Base-by-base conservation (phyloP, 2,797 vertebrate species). In the Sebastes nivosus region DNA sequence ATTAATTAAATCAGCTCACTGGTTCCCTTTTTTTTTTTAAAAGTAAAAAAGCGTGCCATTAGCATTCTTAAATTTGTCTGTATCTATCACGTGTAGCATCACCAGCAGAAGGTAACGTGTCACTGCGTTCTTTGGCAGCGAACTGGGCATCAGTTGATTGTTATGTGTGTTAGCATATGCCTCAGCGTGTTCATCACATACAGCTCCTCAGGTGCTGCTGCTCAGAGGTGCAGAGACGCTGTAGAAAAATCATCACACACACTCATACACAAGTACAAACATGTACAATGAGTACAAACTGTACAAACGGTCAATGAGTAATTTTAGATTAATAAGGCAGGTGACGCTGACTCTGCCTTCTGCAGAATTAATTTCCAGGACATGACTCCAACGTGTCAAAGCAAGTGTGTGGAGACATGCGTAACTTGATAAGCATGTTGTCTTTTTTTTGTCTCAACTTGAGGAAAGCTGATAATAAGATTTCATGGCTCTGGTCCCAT, bases 111-210 rank as follows among this genome's bases (percentile, higher is more conserved):
- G 67, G 75, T 79, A 82, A 70, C 75, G 12, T 2, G 2, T 75
- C 55, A 57, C 30, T 2, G 1, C 1, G 2, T 65, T 7, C 30
- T 77, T 25, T 68, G 80, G 77, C 85, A 76, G 72, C 10, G 11
- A 75, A 73, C 46, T 87, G 76, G 81, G 74, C 85, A 74, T 59
- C 42, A 3, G 67, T 84, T 94, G 93, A 94, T 87, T 72, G 73
- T 91, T 75, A 94, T 92, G 77, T 27, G 71, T 87, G 85, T 80
- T 55, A 93, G 89, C 93, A 92, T 80, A 68, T 92, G 91, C 80
- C 91, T 87, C 71, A 52, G 61, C 80, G 13, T n/a, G 85, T 91
- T 93, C 60, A 80, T 84, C 89, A 78, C 76, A 83, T 61, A 10
- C 68, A 64, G 6, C 58, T 86, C 86, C 86, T 83, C 72, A 86